These are phyloP conservation scores for Baronia brevicornis DNA, from an alignment of 2,888 invertebrate genomes.

Conservation along the genomic window DNA sequence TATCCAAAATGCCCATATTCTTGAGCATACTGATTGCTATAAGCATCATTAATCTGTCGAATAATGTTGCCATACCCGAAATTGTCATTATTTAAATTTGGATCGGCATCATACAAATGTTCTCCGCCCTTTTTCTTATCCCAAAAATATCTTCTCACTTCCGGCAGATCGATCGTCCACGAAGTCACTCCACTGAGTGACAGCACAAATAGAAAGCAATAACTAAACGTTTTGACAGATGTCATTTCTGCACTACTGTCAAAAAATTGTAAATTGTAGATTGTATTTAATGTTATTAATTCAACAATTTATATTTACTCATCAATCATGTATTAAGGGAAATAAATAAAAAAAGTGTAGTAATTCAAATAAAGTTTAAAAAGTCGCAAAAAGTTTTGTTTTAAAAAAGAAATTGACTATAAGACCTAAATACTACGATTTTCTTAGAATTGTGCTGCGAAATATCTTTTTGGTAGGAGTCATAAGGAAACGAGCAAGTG, in stretches of 20 bases:
- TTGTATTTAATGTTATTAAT: not conserved
- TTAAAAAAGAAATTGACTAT: not conserved
- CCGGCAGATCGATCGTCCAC: conserved; percentile 59
- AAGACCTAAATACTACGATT: too few relatives aligned
- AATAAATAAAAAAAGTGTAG: not conserved
- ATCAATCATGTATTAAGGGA: conserved; percentile 8
- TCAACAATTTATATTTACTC: not conserved
- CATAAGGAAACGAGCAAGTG: too few relatives aligned
- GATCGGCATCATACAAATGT: conserved; percentile 15
- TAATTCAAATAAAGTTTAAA: not conserved
- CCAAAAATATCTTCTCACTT: conserved; percentile 43
- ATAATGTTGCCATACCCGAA: too few relatives aligned
- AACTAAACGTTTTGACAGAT: conserved; percentile 21
- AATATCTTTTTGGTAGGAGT: too few relatives aligned
- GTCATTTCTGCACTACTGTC: conserved; percentile 26
- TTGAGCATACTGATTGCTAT: too few relatives aligned
- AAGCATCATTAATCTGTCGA: too few relatives aligned
- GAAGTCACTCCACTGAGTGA: conserved; percentile 32
- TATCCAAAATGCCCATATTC: too few relatives aligned
- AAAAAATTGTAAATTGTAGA: not conserved
- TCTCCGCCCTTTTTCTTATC: conserved; percentile 27
- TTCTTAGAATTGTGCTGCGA: too few relatives aligned
- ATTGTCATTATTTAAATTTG: too few relatives aligned
- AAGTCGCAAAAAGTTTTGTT: not conserved
- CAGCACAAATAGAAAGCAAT: conserved; percentile 27